Conservation (phyloP, 1,140 invertebrate species). For the Solenopsis invicta region DNA sequence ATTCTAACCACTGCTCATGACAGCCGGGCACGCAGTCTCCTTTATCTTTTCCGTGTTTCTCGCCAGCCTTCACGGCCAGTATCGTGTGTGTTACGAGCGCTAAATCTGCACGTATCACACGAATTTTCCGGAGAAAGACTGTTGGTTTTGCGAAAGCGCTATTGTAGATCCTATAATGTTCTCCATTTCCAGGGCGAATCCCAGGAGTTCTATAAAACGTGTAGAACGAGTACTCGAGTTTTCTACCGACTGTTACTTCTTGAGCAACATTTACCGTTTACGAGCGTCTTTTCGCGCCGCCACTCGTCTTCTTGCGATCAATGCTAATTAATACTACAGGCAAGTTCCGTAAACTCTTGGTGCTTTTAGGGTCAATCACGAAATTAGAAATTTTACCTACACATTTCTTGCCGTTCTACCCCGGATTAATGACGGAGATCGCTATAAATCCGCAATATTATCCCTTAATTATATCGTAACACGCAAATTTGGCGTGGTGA, state of each 20-base stretch:
- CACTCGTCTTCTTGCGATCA: not conserved
- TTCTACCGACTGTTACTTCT: constrained; percentile 25
- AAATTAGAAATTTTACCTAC: not conserved
- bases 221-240: constrained; percentile 43
- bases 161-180: constrained; percentile 25
- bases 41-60: constrained; percentile 45
- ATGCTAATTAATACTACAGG: constrained; percentile 15
- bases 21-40: not conserved
- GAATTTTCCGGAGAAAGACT: constrained; percentile 61
- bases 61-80: not conserved
- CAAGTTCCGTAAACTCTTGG: not conserved
- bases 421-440: not conserved
- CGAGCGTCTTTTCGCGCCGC: not conserved
- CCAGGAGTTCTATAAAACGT: constrained; percentile 61
- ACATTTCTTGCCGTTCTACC: not conserved
- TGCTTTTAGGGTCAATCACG: not conserved
- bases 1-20: constrained; percentile 44
- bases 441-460: not conserved
- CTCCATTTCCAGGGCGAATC: constrained; percentile 36
- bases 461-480: constrained; percentile 17
- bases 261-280: not conserved
- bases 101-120: constrained; percentile 46
- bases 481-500: constrained; percentile 29
- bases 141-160: constrained; percentile 24
- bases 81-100: constrained; percentile 42